Evolutionary conservation across 2,888 invertebrate genomes (phyloP), one percentile per base, ranked within the genome.

Genomic region (Amitus sp.): DNA sequence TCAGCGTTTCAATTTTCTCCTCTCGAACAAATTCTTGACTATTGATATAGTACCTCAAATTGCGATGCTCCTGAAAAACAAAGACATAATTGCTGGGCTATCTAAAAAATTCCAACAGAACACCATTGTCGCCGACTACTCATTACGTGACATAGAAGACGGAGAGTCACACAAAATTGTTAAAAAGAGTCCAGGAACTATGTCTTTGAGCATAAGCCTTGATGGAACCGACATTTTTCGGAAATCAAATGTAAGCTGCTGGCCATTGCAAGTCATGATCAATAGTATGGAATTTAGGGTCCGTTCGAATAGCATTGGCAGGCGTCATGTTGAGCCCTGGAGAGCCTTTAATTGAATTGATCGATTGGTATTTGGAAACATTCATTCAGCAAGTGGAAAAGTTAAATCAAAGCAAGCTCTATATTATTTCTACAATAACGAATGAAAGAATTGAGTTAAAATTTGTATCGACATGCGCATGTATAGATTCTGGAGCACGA

Each of bases 301-400:
- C 12, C 20, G 55, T 30, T 45, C 43, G 7, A 51, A 34, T 30
- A 51, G 47, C 20, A 40, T 59, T 63, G 19, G 40, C 53, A n/a
- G 63, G 59, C 12, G 7, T 60, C 13, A 48, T 63, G 52, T 13
- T 63, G 33, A 48, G 51, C n/a, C 19, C 30, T 15, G 47, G 48
- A 34, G 64, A 64, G 52, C 64, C 64, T 6, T 34, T 27, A 7
- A 49, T 45, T 13, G 12, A 55, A 20, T 40, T 64, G 10, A 60
- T 64, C 47, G 20, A 60, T 30, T 28, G 52, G 3, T 55, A 53
- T 18, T n/a, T 60, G 2, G 13, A 46, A 3, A 37, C 45, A 12
- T 45, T 60, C 23, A n/a, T 45, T 1, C 17, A 54, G 13, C 49
- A 53, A 18, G 37, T 52, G 10, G 5, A 30, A 7, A 17, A 5